Evolutionary conservation across 2,113 vertebrate species (phyloP), one percentile per base, ranked within the genome.

Genomic region (Misgurnus mizolepis): DNA sequence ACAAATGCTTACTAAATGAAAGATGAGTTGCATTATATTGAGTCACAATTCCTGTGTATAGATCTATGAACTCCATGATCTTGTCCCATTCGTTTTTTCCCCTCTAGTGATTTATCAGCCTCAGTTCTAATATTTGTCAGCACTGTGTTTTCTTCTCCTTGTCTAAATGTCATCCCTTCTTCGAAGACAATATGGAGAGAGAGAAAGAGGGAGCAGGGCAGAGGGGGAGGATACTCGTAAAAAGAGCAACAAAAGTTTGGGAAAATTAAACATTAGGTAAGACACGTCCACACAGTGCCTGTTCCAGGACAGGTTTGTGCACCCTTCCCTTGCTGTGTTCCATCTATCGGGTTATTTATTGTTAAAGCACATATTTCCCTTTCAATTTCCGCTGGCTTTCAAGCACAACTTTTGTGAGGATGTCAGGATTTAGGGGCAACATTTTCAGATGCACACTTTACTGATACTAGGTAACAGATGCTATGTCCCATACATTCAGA

Each of bases 141-240:
- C 88, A 87, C 85, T 92, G 90, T 91, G 90, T 91, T 93, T 93
- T 92, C 90, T 89, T 86, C 90, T 87, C 88, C 91, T 92, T 93
- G 91, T 94, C 91, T 90, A 94, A 94, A 94, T 94, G 93, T 94
- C 93, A 93, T 90, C 91, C 90, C 91, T 92, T 92, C 90, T 93
- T 92, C 89, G 87, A 87, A 92, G 92, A 94, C 92, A 93, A 94
- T 94, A 86, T 86, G 47, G 83, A 85, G 88, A 90, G 87, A 87
- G 87, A 87, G 85, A 90, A 86, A 87, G 88, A 87, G 84, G 87
- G 88, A 82, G 85, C 81, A 83, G 77, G 82, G 87, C 87, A 84
- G 65, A 79, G 67, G 11, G 41, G 75, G 78, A 49, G 64, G 84
- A 45, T 40, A 87, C 92, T 93, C 92, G 87, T 94, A 93, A 93